Evolutionary conservation across 2,888 invertebrate genomes (phyloP).

Genomic region (Tiliacea citrago): DNA sequence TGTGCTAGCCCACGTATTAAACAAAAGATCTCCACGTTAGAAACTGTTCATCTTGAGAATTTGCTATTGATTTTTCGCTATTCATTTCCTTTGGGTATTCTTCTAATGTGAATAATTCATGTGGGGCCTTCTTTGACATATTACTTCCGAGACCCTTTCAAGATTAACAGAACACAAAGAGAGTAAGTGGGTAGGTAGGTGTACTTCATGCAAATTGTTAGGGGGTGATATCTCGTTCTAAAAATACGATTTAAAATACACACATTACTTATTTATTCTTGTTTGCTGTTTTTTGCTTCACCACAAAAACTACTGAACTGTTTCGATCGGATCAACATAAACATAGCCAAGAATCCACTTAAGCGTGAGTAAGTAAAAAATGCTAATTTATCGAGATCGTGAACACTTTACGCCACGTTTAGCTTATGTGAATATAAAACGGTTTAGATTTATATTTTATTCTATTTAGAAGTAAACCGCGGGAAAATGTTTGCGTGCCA

Average conservation of each 20-base stretch:
- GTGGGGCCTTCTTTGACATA: constrained; percentile 78
- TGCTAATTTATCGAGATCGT: constrained; percentile 51
- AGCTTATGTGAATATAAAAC: constrained; percentile 51
- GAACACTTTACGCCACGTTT: constrained; percentile 41
- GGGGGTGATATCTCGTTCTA: constrained; percentile 65
- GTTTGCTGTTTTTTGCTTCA: constrained; percentile 36
- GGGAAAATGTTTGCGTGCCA: constrained; percentile 58
- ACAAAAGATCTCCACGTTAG: constrained; percentile 16
- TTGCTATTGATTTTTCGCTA: constrained; percentile 61
- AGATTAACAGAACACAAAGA: constrained; percentile 79
- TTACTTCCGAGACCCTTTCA: constrained; percentile 77
- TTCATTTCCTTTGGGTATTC: constrained; percentile 76
- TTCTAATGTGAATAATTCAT: constrained; percentile 83
- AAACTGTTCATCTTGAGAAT: constrained; percentile 46
- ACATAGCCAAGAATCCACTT: constrained; percentile 33
- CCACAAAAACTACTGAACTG: constrained; percentile 36
- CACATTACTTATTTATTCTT: constrained; percentile 49
- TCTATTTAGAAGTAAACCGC: constrained; percentile 54
- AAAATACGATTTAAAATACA: constrained; percentile 53
- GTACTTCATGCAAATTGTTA: constrained; percentile 62
- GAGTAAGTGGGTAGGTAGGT: constrained; percentile 58
- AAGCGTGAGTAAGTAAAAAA: constrained; percentile 45
- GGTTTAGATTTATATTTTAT: constrained; percentile 50
- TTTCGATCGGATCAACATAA: constrained; percentile 47
- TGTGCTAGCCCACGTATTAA: too few relatives aligned